Conservation (phyloP, 2,888 invertebrate species). For the Drosophila cyrtoloma region DNA sequence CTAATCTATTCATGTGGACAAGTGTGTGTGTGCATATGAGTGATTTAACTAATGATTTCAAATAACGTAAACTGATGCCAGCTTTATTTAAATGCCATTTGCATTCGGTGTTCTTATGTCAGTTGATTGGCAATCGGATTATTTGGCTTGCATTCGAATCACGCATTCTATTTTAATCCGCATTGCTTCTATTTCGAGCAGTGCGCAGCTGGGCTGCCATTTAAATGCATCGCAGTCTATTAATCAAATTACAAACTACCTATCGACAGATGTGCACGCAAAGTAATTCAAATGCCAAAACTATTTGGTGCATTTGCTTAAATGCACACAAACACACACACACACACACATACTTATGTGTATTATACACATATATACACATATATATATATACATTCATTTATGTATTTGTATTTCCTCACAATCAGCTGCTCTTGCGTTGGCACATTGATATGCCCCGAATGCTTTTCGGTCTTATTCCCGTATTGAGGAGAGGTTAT, state of each 20-base stretch:
- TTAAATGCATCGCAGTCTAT: constrained; percentile 42
- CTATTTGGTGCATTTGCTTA: constrained; percentile 54
- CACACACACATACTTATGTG: neutral
- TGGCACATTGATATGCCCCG: constrained; percentile 66
- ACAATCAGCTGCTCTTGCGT: constrained; percentile 58
- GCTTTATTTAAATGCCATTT: constrained; percentile 26
- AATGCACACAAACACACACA: neutral
- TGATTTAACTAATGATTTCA: constrained; percentile 5
- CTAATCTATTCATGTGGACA: neutral
- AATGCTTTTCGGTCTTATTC: constrained; percentile 39
- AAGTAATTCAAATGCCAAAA: constrained; percentile 69
- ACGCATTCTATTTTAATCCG: constrained; percentile 50
- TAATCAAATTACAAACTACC: constrained; percentile 63
- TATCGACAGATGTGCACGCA: constrained; percentile 62
- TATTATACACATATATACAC: neutral
- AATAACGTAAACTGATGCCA: neutral
- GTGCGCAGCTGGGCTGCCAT: constrained; percentile 52
- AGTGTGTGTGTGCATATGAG: neutral
- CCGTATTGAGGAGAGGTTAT: neutral
- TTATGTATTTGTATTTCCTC: constrained; percentile 16
- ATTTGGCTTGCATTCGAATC: constrained; percentile 19
- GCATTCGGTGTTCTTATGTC: constrained; percentile 42
- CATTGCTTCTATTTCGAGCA: constrained; percentile 40
- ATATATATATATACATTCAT: neutral
- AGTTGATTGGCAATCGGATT: constrained; percentile 44